A percentile compares a stretch with the other conserved stretches of the same genome.
phyloP scores from a whole-genome alignment of 2,888 invertebrate species.

The Shargacucullia verbasci region DNA sequence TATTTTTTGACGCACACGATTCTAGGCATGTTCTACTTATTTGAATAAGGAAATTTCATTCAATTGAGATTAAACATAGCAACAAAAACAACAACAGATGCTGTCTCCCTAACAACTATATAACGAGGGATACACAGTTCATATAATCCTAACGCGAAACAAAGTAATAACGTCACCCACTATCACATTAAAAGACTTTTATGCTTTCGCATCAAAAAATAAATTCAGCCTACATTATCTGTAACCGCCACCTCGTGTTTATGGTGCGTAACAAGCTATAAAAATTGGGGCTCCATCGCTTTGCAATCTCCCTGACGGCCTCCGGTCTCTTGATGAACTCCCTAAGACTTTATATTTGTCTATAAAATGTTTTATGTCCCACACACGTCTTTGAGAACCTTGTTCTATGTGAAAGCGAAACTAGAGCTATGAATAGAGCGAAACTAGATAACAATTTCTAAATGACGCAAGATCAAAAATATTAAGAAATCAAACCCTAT shows the following conservation, averaged over 20 bases:
- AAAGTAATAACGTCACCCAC: conserved; percentile 55
- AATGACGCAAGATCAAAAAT: too few relatives aligned
- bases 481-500: too few relatives aligned
- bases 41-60: too few relatives aligned
- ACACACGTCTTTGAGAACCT: conserved; percentile 55
- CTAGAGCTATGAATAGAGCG: conserved; percentile 36
- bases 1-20: too few relatives aligned
- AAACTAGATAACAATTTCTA: too few relatives aligned
- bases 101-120: neutral
- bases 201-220: conserved; percentile 73
- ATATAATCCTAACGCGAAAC: conserved; percentile 23
- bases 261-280: conserved; percentile 87
- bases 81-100: too few relatives aligned
- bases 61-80: too few relatives aligned
- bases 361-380: conserved; percentile 82
- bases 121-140: conserved; percentile 5
- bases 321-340: conserved; percentile 80
- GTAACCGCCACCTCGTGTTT: conserved; percentile 79
- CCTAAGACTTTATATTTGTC: conserved; percentile 82
- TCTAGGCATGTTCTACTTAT: too few relatives aligned
- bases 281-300: conserved; percentile 84
- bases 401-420: conserved; percentile 19
- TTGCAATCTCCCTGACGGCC: conserved; percentile 78
- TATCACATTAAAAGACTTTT: conserved; percentile 79
- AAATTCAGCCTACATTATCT: conserved; percentile 78